A percentile compares a stretch with the other conserved stretches of the same genome.
Evolutionary conservation across 1,140 invertebrate genomes (phyloP).

Genomic region (Euura lappo): DNA sequence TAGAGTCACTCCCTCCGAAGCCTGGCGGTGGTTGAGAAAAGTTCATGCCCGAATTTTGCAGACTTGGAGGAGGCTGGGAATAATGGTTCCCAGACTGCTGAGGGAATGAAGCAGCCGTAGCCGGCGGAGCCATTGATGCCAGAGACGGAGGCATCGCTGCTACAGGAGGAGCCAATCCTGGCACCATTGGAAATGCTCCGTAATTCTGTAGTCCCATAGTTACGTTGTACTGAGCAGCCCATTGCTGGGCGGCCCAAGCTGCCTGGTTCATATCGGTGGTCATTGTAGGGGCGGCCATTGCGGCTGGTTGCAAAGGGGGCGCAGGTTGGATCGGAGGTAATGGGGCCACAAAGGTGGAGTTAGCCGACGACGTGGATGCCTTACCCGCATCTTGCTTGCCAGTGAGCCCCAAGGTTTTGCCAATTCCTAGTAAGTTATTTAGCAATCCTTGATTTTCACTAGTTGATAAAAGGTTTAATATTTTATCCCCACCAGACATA

Average conservation of each 20-base stretch:
- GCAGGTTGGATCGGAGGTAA: slow-evolving; percentile 13
- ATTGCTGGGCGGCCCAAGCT: slow-evolving; percentile 50
- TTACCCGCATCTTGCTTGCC: slow-evolving; percentile 40
- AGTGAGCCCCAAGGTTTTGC: slow-evolving; percentile 55
- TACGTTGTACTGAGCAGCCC: slow-evolving; percentile 49
- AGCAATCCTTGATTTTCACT: slow-evolving; percentile 57
- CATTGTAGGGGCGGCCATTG: slow-evolving; percentile 37
- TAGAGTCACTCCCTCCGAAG: slow-evolving; percentile 18
- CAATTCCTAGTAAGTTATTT: slow-evolving; percentile 57
- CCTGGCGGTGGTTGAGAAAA: slow-evolving; percentile 42
- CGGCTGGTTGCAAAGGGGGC: slow-evolving; percentile 21
- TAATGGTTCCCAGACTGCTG: slow-evolving; percentile 26
- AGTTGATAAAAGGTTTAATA: slow-evolving; percentile 54
- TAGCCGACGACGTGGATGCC: not conserved
- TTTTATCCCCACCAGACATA: slow-evolving; percentile 55
- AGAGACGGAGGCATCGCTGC: not conserved
- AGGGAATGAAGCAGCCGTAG: slow-evolving; percentile 27
- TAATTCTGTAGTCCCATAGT: slow-evolving; percentile 17
- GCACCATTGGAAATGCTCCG: slow-evolving; percentile 11
- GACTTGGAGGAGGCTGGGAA: slow-evolving; percentile 41
- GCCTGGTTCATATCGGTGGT: slow-evolving; percentile 41
- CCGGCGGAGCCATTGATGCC: slow-evolving; percentile 10
- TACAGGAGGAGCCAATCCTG: slow-evolving; percentile 23
- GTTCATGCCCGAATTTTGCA: slow-evolving; percentile 27
- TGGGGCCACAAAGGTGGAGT: not conserved